These are phyloP conservation scores for Osmerus eperlanus DNA, from an alignment of 2,113 vertebrate genomes.

Conservation along the genomic window DNA sequence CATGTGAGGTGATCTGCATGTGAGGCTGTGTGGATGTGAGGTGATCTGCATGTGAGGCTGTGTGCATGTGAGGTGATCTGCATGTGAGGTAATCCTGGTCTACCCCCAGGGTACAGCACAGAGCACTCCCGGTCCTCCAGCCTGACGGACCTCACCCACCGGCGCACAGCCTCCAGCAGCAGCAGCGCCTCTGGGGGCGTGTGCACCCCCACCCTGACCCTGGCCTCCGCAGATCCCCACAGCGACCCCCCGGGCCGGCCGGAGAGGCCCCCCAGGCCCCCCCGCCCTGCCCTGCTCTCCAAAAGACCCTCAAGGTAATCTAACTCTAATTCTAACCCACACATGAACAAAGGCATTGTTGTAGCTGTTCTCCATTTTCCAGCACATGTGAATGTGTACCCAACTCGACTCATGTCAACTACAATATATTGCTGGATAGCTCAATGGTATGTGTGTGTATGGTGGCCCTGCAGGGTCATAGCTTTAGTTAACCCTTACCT, in stretches of 20 bases:
- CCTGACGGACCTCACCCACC: conserved; percentile 91
- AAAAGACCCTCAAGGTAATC: conserved; percentile 81
- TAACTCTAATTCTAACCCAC: background rate
- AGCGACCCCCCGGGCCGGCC: conserved; percentile 79
- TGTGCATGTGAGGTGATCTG: no score
- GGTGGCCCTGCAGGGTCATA: background rate
- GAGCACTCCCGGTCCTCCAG: conserved; percentile 96
- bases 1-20: no score
- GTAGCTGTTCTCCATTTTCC: no score
- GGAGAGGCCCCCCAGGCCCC: conserved; percentile 89
- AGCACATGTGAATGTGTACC: no score
- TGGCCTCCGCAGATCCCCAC: conserved; percentile 65
- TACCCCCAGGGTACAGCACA: conserved; percentile 86
- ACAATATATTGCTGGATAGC: background rate
- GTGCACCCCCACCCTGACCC: conserved; percentile 56
- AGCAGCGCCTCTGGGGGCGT: conserved; percentile 88
- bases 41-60: no score
- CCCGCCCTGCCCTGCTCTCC: conserved; percentile 76
- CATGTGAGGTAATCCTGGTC: no score
- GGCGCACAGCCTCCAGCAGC: conserved; percentile 92
- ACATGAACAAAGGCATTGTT: background rate
- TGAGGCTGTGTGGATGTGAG: no score
- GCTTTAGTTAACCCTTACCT: background rate
- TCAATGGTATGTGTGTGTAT: background rate
- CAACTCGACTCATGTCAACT: background rate